Conservation (phyloP, 2,888 invertebrate genomes). For the Idaea biselata region DNA sequence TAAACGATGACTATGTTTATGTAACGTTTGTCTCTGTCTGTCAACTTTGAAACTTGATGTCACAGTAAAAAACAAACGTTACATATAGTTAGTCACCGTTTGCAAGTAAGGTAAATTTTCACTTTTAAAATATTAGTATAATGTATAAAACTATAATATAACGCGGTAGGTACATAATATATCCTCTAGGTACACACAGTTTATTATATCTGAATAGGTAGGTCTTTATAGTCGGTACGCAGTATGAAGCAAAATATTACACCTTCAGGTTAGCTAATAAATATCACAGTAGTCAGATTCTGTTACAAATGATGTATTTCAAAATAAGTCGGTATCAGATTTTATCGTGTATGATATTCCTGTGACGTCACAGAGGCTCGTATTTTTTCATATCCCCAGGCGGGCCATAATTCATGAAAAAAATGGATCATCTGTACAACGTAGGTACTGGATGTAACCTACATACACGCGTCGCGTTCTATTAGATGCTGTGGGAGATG, state of each 20-base stretch:
- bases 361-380: slow-evolving; percentile 37
- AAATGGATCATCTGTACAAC: slow-evolving; percentile 58
- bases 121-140: too few relatives aligned
- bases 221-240: too few relatives aligned
- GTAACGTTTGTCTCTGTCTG: too few relatives aligned
- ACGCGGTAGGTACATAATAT: too few relatives aligned
- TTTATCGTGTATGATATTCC: slow-evolving; percentile 36
- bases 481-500: slow-evolving; percentile 25
- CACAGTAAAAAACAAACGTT: too few relatives aligned
- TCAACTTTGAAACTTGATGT: too few relatives aligned
- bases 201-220: too few relatives aligned
- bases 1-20: too few relatives aligned
- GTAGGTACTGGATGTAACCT: slow-evolving; percentile 29
- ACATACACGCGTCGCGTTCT: slow-evolving; percentile 32
- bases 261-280: slow-evolving; percentile 1
- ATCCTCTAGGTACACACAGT: too few relatives aligned
- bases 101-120: too few relatives aligned
- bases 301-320: slow-evolving; percentile 16
- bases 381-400: slow-evolving; percentile 56
- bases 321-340: slow-evolving; percentile 23
- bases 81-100: too few relatives aligned
- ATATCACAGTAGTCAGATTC: not conserved
- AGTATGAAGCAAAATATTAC: slow-evolving; percentile 11
- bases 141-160: too few relatives aligned
- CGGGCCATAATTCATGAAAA: slow-evolving; percentile 63